Conservation (phyloP, 2,888 invertebrate species). For the Andrena dorsata region DNA sequence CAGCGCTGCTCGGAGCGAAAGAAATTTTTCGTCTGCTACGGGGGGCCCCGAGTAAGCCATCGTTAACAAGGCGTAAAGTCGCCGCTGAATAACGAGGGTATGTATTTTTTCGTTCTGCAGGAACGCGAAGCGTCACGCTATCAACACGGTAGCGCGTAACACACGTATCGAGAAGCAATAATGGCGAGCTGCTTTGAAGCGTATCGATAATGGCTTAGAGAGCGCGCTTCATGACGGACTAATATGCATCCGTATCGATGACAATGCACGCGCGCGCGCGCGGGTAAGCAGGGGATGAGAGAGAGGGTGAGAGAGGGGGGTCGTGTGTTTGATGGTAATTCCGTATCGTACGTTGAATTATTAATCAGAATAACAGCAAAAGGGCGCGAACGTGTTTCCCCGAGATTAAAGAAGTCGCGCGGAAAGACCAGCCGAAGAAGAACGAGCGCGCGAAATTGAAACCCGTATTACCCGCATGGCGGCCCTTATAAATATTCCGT, state of each 20-base stretch:
- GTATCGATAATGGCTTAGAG: conserved; percentile 41
- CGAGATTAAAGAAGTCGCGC: conserved; percentile 55
- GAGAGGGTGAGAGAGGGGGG: background rate
- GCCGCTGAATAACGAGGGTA: conserved; percentile 48
- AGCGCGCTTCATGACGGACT: conserved; percentile 58
- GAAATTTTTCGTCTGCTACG: conserved; percentile 38
- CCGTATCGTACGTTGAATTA: conserved; percentile 64
- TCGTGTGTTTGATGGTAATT: conserved; percentile 59
- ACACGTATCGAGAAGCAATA: conserved; percentile 45
- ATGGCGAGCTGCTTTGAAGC: conserved; percentile 57
- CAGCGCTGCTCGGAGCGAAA: background rate
- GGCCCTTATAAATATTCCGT: conserved; percentile 73
- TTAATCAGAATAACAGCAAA: conserved; percentile 60
- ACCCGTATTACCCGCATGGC: conserved; percentile 60
- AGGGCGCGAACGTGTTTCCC: conserved; percentile 43
- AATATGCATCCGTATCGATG: conserved; percentile 60
- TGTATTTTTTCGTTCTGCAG: conserved; percentile 24
- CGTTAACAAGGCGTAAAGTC: conserved; percentile 53
- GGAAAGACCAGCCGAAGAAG: conserved; percentile 59
- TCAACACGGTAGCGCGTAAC: background rate
- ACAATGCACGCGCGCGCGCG: conserved; percentile 13
- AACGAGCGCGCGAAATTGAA: conserved; percentile 68
- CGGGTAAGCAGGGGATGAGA: background rate
- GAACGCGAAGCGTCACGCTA: conserved; percentile 14
- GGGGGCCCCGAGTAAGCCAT: conserved; percentile 20